A percentile compares a stretch with the other conserved stretches of the same genome.
Evolutionary conservation across 1,140 invertebrate species (phyloP).

Genomic region (Eufriesea mexicana): DNA sequence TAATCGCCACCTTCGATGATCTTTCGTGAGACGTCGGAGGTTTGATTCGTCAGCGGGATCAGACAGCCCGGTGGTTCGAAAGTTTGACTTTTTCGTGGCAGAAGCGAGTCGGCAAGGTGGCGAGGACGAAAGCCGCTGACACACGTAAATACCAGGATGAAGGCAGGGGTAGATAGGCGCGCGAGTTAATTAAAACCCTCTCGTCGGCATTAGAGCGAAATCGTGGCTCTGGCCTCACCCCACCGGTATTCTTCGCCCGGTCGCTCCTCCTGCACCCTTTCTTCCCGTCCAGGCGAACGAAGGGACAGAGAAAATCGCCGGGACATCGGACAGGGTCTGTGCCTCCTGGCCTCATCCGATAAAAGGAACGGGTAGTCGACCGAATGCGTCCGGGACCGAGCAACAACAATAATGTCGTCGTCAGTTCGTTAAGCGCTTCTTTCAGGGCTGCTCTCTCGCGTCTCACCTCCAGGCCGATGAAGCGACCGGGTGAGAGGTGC

Average conservation of each 20-base stretch:
- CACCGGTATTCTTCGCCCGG: neutral
- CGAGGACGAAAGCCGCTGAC: conserved; percentile 65
- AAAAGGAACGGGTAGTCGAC: conserved; percentile 73
- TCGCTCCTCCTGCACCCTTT: conserved; percentile 36
- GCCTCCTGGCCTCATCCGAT: conserved; percentile 73
- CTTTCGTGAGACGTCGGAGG: neutral
- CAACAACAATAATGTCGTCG: conserved; percentile 76
- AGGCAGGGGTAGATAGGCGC: conserved; percentile 58
- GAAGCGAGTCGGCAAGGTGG: neutral
- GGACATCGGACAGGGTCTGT: conserved; percentile 42
- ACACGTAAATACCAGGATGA: conserved; percentile 71
- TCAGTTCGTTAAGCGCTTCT: conserved; percentile 76
- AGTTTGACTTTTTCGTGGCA: conserved; percentile 32
- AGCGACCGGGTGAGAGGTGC: neutral
- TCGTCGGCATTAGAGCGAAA: conserved; percentile 69
- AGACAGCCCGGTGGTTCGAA: no score
- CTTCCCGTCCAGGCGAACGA: conserved; percentile 38
- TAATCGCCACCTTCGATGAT: neutral
- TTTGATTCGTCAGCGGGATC: neutral
- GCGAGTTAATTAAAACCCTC: conserved; percentile 71
- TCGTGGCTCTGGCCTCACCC: conserved; percentile 45
- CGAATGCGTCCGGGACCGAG: conserved; percentile 67
- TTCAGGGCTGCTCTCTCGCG: conserved; percentile 54
- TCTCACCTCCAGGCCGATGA: conserved; percentile 47
- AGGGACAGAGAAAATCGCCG: conserved; percentile 56